Conservation (phyloP, 2,797 vertebrate genomes). For the Characodon lateralis region DNA sequence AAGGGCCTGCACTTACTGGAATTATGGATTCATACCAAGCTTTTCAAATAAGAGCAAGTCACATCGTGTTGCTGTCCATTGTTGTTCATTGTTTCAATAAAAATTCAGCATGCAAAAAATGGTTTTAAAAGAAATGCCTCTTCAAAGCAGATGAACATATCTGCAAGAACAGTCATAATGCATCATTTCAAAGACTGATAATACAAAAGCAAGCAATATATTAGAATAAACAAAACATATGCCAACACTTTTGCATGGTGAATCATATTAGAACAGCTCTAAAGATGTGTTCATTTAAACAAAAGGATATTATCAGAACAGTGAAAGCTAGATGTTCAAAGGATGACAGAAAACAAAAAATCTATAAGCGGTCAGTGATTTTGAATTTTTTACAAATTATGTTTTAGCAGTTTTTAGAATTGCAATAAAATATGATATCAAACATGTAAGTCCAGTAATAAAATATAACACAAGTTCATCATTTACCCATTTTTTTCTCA, state of each 20-base stretch:
- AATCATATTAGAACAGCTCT: not conserved
- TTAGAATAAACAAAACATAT: not conserved
- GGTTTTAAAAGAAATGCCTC: not conserved
- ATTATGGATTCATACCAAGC: not conserved
- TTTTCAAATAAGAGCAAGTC: not conserved
- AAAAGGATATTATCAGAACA: not conserved
- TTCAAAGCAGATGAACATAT: not conserved
- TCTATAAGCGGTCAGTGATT: not conserved
- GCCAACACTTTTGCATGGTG: not conserved
- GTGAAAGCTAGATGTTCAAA: not conserved
- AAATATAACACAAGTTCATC: constrained; percentile 11
- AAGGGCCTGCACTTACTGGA: too few relatives aligned
- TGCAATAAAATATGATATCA: constrained; percentile 17
- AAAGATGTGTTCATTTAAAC: not conserved
- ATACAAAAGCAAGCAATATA: not conserved
- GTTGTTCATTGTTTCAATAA: not conserved
- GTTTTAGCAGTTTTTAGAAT: constrained; percentile 9
- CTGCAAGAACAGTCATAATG: not conserved
- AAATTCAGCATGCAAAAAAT: not conserved
- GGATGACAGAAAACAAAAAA: not conserved
- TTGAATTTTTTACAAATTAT: not conserved
- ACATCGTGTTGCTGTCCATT: not conserved
- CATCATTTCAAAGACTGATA: not conserved
- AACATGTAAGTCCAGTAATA: constrained; percentile 17
- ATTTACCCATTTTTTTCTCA: constrained; percentile 31